Evolutionary conservation across 2,888 invertebrate species (phyloP).

Genomic region (Brassicogethes aeneus): DNA sequence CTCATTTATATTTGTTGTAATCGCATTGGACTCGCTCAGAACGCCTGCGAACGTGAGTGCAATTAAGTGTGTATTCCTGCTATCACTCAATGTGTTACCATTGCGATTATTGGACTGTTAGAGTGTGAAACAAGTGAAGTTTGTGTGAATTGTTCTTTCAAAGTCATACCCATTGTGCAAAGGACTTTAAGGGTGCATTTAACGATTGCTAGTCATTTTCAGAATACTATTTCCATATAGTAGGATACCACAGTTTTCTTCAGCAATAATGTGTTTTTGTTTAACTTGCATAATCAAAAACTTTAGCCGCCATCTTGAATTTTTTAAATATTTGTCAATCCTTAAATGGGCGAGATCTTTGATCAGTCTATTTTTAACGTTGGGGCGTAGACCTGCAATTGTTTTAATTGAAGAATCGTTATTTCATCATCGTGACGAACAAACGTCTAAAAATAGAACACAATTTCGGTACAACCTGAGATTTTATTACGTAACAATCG

Average conservation of each 20-base stretch:
- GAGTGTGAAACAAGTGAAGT: too few species aligned
- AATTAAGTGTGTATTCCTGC: conserved; percentile 8
- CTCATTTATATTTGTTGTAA: conserved; percentile 66
- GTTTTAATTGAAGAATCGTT: too few species aligned
- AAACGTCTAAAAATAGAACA: too few species aligned
- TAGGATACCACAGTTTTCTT: too few species aligned
- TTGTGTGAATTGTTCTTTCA: too few species aligned
- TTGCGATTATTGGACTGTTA: too few species aligned
- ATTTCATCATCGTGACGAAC: too few species aligned
- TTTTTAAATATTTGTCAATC: conserved; percentile 24
- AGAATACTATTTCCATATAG: too few species aligned
- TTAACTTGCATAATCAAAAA: too few species aligned
- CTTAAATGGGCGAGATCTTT: conserved; percentile 29
- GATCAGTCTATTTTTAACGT: conserved; percentile 24
- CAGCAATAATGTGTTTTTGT: too few species aligned
- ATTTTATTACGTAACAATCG: conserved; percentile 7
- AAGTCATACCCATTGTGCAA: conserved; percentile 3
- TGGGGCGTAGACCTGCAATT: conserved; percentile 15
- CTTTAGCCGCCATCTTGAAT: conserved; percentile 22
- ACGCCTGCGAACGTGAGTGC: conserved; percentile 95
- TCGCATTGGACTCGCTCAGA: conserved; percentile 77
- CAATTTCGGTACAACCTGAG: conserved; percentile 3
- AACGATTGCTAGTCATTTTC: too few species aligned
- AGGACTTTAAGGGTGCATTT: too few species aligned
- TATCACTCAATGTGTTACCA: conserved; percentile 8